A percentile compares a stretch with the other conserved stretches of the same genome.
phyloP scores from a whole-genome alignment of 1,140 invertebrate species.

The Ceratina calcarata region DNA sequence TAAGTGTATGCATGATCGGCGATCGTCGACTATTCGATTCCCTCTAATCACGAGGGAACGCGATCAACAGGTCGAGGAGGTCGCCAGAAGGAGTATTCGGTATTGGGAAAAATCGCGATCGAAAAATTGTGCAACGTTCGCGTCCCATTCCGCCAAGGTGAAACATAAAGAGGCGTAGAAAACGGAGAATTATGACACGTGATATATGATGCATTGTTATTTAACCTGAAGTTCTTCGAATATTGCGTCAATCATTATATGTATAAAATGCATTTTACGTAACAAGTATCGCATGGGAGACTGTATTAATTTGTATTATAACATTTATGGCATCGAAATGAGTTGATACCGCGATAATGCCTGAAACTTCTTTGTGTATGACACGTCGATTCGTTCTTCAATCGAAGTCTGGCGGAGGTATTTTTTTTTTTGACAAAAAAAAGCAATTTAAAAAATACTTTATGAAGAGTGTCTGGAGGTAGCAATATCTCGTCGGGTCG shows the following conservation, averaged over 20 bases:
- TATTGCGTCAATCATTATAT: too few species aligned
- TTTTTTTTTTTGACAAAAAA: too few species aligned
- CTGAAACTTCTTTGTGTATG: too few species aligned
- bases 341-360: too few species aligned
- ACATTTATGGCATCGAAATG: too few species aligned
- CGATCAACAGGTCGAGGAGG: conserved; percentile 11
- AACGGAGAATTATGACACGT: not conserved
- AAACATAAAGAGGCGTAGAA: not conserved
- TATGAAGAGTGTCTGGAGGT: not conserved
- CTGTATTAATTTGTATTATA: too few species aligned
- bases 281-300: too few species aligned
- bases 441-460: conserved; percentile 1
- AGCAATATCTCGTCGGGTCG: conserved; percentile 11
- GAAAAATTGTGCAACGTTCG: conserved; percentile 12
- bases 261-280: too few species aligned
- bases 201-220: not conserved
- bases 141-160: not conserved
- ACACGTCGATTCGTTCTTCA: not conserved
- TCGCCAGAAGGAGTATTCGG: not conserved
- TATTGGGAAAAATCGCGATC: not conserved
- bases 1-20: conserved; percentile 9
- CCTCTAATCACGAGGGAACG: conserved; percentile 14
- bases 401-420: not conserved
- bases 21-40: conserved; percentile 1
- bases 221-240: too few species aligned